Evolutionary conservation across 1,140 invertebrate genomes (phyloP).

Genomic region (Cryptotermes secundus): DNA sequence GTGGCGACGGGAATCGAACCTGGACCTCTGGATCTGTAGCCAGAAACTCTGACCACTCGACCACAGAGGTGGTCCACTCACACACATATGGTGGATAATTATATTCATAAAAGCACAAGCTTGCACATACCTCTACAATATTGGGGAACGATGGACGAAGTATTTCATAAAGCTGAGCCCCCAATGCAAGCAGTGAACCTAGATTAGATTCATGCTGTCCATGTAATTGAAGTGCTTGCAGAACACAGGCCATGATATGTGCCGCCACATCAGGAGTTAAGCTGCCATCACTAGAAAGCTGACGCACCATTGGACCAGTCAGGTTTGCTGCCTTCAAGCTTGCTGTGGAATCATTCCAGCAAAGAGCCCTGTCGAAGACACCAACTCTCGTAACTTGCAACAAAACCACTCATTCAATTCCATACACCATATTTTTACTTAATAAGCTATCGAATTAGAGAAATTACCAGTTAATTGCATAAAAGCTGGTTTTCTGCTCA

Average conservation of each 20-base stretch:
- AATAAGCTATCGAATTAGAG: too few species aligned
- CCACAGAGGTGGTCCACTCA: too few species aligned
- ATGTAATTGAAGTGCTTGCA: constrained; percentile 74
- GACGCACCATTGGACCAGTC: constrained; percentile 64
- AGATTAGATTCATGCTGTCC: constrained; percentile 85
- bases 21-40: too few species aligned
- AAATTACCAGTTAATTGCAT: too few species aligned
- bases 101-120: neutral
- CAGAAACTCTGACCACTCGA: too few species aligned
- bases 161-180: constrained; percentile 77
- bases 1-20: too few species aligned
- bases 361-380: constrained; percentile 61
- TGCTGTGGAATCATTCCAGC: constrained; percentile 80
- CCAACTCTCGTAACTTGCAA: too few species aligned
- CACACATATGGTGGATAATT: neutral
- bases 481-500: too few species aligned
- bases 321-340: constrained; percentile 74
- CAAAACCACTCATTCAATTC: too few species aligned
- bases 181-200: constrained; percentile 56
- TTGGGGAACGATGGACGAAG: constrained; percentile 72
- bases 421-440: too few species aligned
- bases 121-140: constrained; percentile 52
- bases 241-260: constrained; percentile 68
- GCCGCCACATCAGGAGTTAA: constrained; percentile 63
- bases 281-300: constrained; percentile 58